Evolutionary conservation across 2,113 vertebrate genomes (phyloP).

Genomic region (Origma solitaria): DNA sequence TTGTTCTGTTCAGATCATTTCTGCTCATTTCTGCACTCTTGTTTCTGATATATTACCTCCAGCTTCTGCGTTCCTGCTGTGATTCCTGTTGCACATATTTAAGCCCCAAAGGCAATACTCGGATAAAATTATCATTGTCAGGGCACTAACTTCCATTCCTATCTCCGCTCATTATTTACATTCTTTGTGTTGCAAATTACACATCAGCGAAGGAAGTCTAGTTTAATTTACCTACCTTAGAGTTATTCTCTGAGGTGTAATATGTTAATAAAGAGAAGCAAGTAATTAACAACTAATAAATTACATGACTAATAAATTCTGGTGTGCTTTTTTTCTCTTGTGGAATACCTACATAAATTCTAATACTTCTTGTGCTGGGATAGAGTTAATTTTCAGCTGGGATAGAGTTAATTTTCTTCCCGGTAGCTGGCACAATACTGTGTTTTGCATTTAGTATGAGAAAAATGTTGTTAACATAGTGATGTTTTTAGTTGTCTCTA

Average conservation of each 20-base stretch:
- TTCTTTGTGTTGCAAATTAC: slow-evolving; percentile 37
- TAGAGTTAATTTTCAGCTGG: not conserved
- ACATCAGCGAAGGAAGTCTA: slow-evolving; percentile 16
- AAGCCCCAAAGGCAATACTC: slow-evolving; percentile 14
- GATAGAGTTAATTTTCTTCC: not conserved
- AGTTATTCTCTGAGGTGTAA: slow-evolving; percentile 35
- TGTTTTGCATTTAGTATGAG: not conserved
- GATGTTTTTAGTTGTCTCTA: not conserved
- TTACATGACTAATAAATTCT: slow-evolving; percentile 37
- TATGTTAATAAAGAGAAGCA: slow-evolving; percentile 46
- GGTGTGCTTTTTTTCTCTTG: not conserved
- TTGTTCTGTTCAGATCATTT: not conserved
- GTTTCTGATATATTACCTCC: not conserved
- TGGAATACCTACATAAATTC: not conserved
- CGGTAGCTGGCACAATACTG: too few relatives aligned
- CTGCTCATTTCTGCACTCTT: not conserved
- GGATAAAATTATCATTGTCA: slow-evolving; percentile 43
- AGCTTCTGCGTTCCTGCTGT: slow-evolving; percentile 8
- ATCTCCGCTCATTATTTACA: slow-evolving; percentile 22
- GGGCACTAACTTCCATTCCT: slow-evolving; percentile 1
- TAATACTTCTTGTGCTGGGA: not conserved
- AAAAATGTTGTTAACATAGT: not conserved
- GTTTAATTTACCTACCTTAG: slow-evolving; percentile 41
- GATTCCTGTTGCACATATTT: slow-evolving; percentile 8
- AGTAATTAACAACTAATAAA: slow-evolving; percentile 55